Percentiles rank a stretch among this genome's conserved stretches.
phyloP scores from a whole-genome alignment of 2,888 invertebrate species.

The Conchocele bisecta region DNA sequence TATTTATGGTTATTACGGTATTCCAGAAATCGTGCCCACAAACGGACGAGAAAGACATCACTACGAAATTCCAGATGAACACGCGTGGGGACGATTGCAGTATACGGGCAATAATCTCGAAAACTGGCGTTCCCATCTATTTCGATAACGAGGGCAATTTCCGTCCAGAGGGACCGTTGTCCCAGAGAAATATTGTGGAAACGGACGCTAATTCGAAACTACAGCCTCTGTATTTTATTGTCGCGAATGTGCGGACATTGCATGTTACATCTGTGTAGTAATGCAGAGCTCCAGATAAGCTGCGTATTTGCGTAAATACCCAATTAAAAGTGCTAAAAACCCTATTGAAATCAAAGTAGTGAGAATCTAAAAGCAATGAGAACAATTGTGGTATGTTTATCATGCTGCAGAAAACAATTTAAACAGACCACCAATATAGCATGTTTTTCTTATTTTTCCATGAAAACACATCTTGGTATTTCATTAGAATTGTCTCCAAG shows the following conservation, averaged over 20 bases:
- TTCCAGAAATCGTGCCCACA: conserved; percentile 46
- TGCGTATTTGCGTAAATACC: no score
- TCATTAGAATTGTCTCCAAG: no score
- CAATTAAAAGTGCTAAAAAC: no score
- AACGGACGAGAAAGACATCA: conserved; percentile 50
- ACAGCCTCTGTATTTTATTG: conserved; percentile 54
- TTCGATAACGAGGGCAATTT: conserved; percentile 57
- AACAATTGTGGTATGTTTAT: no score
- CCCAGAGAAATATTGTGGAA: not conserved
- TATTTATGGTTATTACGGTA: no score
- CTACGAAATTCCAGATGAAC: conserved; percentile 58
- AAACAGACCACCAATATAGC: no score
- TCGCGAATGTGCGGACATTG: conserved; percentile 44
- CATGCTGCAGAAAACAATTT: no score
- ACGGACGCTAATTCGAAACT: conserved; percentile 14
- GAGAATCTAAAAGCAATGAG: no score
- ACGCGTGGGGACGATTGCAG: conserved; percentile 37
- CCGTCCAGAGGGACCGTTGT: conserved; percentile 50
- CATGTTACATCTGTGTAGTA: conserved; percentile 52
- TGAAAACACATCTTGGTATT: no score
- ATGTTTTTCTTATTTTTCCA: no score
- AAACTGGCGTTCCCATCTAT: conserved; percentile 51
- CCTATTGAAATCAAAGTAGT: no score
- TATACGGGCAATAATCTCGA: conserved; percentile 52
- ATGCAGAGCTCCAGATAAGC: no score